Percentiles rank a stretch among this genome's conserved stretches.
Conservation (phyloP, 2,888 invertebrate genomes). For the Darwinula stevensoni region DNA sequence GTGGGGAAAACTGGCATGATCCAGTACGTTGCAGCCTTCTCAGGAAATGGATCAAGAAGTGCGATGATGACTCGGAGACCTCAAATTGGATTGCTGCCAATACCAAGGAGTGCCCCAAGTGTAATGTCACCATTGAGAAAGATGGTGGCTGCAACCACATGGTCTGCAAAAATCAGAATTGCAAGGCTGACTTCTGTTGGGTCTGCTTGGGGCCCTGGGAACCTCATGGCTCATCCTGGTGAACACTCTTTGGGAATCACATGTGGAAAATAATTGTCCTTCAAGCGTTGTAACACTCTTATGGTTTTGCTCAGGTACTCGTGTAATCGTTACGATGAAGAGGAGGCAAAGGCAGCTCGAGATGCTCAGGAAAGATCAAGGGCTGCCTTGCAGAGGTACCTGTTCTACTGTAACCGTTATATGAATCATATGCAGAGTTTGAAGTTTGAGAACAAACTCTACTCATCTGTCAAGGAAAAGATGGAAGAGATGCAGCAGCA, state of each 20-base stretch:
- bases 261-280: too few relatives aligned
- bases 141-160: constrained; percentile 99
- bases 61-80: constrained; percentile 95
- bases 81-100: constrained; percentile 98
- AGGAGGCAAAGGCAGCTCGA: constrained; percentile 78
- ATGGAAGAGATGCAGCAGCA: constrained; percentile 99
- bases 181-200: constrained; percentile 97
- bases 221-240: constrained; percentile 91
- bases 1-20: constrained; percentile 94
- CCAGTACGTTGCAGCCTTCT: constrained; percentile 81
- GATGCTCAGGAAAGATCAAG: constrained; percentile 85
- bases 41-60: constrained; percentile 91
- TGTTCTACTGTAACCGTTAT: constrained; percentile 95
- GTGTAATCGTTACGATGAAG: constrained; percentile 90
- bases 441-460: constrained; percentile 87
- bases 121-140: constrained; percentile 84
- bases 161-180: constrained; percentile 94
- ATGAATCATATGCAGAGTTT: constrained; percentile 98
- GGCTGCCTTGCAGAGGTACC: constrained; percentile 75
- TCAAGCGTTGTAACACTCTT: not conserved
- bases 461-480: constrained; percentile 80
- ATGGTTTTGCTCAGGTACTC: constrained; percentile 37
- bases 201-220: constrained; percentile 97
- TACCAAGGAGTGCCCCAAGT: constrained; percentile 95
- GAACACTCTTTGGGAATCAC: too few relatives aligned